Base-by-base conservation (phyloP, 2,888 invertebrate genomes). In the Xestia rhomboidea region DNA sequence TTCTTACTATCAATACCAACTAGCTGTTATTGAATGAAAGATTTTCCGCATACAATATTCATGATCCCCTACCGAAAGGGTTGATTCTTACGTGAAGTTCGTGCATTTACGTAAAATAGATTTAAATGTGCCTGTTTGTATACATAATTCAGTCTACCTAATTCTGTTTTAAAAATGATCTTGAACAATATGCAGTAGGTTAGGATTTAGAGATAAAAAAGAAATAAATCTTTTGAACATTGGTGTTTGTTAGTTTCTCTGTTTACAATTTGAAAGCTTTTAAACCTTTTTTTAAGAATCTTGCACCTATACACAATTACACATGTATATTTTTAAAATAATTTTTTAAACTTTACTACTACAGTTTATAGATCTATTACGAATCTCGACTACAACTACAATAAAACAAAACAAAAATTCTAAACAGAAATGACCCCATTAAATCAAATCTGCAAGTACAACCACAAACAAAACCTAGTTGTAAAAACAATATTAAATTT, bases 401-500 rank as follows among this genome's bases (percentile, higher is more conserved):
- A 54, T 24, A 38, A 27, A n/a, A 18, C 0, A 68, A 68, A 49
- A 66, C 6, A n/a, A 27, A 21, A 3, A 8, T 7, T 13, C 24
- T 30, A 15, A 51, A 34, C 11, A n/a, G 6, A 46, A 68, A 60
- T 34, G 7, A 66, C 2, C 41, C 1, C 10, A 68, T 49, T 41
- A 11, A 69, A 79, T 21, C 51, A 54, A 79, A 70, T 27, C 1
- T 34, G 15, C 41, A 57, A 27, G 21, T 49, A 69, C 21, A 68
- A 71, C 77, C 72, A 62, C 72, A 77, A 79, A 73, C 80, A 75
- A 76, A 81, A 75, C 41, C 60, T 79, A 83, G 73, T 74, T 78
- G 80, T 85, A 79, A 71, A 81, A 81, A 84, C 67, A 76, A 81
- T 79, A 86, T 87, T 80, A 82, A 82, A 87, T 84, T 87, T 85